These are phyloP conservation scores for Strix aluco DNA, from an alignment of 2,113 vertebrate species.

Conservation along the genomic window DNA sequence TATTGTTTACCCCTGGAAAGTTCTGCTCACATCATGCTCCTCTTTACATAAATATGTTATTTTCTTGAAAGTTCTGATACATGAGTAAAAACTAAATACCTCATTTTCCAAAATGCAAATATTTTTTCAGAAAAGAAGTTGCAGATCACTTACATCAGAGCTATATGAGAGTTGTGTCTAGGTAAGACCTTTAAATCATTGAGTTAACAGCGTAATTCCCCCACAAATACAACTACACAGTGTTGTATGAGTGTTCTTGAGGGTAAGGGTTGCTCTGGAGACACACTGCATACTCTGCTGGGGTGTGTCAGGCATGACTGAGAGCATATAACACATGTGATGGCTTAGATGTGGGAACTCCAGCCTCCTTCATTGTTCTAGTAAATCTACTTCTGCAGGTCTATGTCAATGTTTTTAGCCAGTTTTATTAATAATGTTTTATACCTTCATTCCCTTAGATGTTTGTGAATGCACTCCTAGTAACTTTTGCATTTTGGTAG, in stretches of 20 bases:
- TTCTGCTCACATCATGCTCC: not conserved
- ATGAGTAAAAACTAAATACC: not conserved
- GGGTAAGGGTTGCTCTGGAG: not conserved
- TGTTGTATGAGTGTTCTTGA: not conserved
- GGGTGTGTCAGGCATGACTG: not conserved
- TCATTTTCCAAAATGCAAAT: not conserved
- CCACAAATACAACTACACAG: not conserved
- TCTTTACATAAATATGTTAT: not conserved
- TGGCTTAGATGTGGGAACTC: not conserved
- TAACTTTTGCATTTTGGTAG: not conserved
- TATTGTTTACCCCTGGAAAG: not conserved
- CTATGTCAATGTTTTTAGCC: not conserved
- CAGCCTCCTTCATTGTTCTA: fast-evolving
- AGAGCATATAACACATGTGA: not conserved
- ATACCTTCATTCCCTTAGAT: not conserved
- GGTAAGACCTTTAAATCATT: not conserved
- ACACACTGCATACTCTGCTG: not conserved
- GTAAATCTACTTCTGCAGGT: fast-evolving
- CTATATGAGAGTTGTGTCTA: not conserved
- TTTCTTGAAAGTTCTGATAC: not conserved
- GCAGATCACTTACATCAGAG: not conserved
- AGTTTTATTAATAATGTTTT: not conserved
- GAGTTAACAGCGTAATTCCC: not conserved
- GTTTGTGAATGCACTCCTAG: not conserved
- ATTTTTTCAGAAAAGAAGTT: not conserved